phyloP scores from a whole-genome alignment of 2,888 invertebrate genomes.

The Malthinus seriepunctatus region DNA sequence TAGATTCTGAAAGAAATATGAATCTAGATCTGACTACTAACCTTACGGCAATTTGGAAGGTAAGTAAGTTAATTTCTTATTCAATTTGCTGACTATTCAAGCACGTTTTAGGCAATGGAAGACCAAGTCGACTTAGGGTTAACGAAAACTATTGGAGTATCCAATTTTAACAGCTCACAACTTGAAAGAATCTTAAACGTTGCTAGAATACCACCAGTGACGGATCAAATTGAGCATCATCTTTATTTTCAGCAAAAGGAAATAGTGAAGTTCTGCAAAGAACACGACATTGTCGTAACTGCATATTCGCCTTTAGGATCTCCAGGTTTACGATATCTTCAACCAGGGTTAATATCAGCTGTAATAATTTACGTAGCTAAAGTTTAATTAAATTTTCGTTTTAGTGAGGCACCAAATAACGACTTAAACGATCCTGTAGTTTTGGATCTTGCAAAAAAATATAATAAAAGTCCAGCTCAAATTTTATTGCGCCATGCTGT shows the following conservation, averaged over 20 bases:
- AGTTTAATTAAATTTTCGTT: conserved; percentile 19
- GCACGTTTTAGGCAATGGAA: conserved; percentile 62
- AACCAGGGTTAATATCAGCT: conserved; percentile 50
- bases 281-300: conserved; percentile 69
- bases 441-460: conserved; percentile 51
- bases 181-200: conserved; percentile 66
- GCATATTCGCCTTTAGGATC: conserved; percentile 82
- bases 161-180: conserved; percentile 80
- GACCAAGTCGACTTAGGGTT: conserved; percentile 69
- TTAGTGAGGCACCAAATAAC: conserved; percentile 66
- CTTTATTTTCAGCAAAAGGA: conserved; percentile 74
- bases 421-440: conserved; percentile 66
- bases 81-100: too few species aligned
- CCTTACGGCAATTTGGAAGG: conserved; percentile 72
- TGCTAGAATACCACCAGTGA: conserved; percentile 65
- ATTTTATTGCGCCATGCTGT: conserved; percentile 70
- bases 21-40: conserved; percentile 61
- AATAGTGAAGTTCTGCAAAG: conserved; percentile 64
- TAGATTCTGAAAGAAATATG: conserved; percentile 64
- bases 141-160: conserved; percentile 79
- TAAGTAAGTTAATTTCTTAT: conserved; percentile 37
- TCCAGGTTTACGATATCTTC: conserved; percentile 64
- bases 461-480: conserved; percentile 75
- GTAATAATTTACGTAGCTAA: not conserved
- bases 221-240: conserved; percentile 75